phyloP scores from a whole-genome alignment of 2,888 invertebrate genomes.

The Matsumyia berberina region DNA sequence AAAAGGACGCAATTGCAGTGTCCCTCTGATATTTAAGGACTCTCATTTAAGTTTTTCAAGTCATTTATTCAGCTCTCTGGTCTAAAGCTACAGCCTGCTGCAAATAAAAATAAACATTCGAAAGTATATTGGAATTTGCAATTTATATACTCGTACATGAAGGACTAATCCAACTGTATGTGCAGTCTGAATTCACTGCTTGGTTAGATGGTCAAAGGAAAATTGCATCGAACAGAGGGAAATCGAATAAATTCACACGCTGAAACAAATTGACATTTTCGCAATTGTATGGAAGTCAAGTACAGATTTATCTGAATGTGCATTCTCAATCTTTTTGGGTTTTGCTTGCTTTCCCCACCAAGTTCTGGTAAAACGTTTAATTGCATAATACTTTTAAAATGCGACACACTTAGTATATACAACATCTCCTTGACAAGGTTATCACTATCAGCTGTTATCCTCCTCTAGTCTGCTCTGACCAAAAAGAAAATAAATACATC shows the following conservation, averaged over 20 bases:
- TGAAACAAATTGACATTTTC: conserved; percentile 72
- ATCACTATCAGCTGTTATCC: too few relatives aligned
- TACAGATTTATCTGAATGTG: conserved; percentile 64
- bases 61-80: conserved; percentile 63
- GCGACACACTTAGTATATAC: too few relatives aligned
- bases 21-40: conserved; percentile 67
- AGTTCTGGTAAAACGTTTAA: background rate
- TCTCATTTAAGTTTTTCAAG: conserved; percentile 70
- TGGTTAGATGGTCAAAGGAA: conserved; percentile 42
- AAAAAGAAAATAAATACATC: too few relatives aligned
- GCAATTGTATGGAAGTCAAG: conserved; percentile 68
- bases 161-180: conserved; percentile 35
- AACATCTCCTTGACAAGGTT: too few relatives aligned
- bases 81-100: conserved; percentile 49
- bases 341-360: conserved; percentile 2
- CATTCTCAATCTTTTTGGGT: background rate
- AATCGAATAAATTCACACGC: conserved; percentile 59
- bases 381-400: too few relatives aligned
- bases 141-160: conserved; percentile 63
- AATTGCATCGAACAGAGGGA: conserved; percentile 30
- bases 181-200: conserved; percentile 6
- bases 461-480: too few relatives aligned
- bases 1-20: conserved; percentile 54
- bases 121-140: conserved; percentile 64
- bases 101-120: conserved; percentile 58